Conservation (phyloP, 2,888 invertebrate species). For the Sarcophaga variegata region DNA sequence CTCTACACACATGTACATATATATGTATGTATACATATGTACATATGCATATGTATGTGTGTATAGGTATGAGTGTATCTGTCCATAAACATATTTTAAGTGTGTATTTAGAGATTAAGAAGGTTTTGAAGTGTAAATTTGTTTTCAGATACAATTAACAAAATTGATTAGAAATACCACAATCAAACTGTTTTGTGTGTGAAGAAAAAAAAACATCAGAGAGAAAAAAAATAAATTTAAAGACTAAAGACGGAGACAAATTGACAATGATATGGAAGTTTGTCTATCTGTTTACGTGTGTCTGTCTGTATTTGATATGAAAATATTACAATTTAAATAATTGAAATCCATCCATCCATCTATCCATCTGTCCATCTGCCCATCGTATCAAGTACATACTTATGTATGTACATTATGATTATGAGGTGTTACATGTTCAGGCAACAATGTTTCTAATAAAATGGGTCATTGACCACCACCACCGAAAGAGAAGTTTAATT, state of each 20-base stretch:
- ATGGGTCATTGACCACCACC: conserved; percentile 57
- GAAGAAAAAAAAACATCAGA: neutral
- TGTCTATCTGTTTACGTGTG: neutral
- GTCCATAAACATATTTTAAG: conserved; percentile 46
- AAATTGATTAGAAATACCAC: conserved; percentile 61
- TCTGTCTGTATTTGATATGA: conserved; percentile 12
- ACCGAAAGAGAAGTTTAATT: conserved; percentile 26
- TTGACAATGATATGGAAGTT: neutral
- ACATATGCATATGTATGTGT: neutral
- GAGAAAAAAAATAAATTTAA: neutral
- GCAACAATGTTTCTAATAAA: neutral
- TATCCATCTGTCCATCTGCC: no score
- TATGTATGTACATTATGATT: conserved; percentile 49
- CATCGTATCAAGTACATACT: neutral
- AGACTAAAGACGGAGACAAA: neutral
- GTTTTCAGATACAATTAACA: conserved; percentile 68
- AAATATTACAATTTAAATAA: conserved; percentile 55
- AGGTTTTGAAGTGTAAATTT: conserved; percentile 70
- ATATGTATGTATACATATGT: neutral
- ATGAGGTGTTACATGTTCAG: conserved; percentile 30
- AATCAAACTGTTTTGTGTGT: neutral
- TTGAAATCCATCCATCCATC: conserved; percentile 24
- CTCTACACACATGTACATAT: neutral
- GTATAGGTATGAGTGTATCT: conserved; percentile 34
- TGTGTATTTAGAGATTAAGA: conserved; percentile 64